Evolutionary conservation across 2,797 vertebrate genomes (phyloP).

Genomic region (Sebastes itinus): DNA sequence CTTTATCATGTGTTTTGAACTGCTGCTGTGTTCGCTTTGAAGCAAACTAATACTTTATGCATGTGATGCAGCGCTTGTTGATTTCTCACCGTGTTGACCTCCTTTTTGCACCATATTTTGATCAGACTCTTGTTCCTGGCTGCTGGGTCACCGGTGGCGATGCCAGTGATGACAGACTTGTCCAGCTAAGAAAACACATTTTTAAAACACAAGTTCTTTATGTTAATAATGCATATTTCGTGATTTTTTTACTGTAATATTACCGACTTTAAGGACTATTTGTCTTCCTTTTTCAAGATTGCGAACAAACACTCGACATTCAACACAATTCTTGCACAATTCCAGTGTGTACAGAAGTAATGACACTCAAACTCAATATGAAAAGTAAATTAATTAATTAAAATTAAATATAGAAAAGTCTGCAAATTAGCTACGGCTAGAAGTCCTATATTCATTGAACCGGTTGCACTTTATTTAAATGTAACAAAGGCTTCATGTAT

Average conservation of each 20-base stretch:
- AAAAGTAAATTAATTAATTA: neutral
- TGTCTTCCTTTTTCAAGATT: too few relatives aligned
- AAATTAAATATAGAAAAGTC: neutral
- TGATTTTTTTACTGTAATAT: neutral
- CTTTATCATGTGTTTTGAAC: conserved; percentile 29
- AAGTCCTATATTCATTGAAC: too few relatives aligned
- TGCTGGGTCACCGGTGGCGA: conserved; percentile 83
- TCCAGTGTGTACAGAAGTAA: too few relatives aligned
- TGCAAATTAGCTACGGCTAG: neutral
- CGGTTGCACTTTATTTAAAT: too few relatives aligned
- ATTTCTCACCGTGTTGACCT: conserved; percentile 81
- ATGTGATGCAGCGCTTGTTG: conserved; percentile 13
- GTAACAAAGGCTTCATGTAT: too few relatives aligned
- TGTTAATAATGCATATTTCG: too few relatives aligned
- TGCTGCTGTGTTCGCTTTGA: neutral
- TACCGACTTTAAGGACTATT: too few relatives aligned
- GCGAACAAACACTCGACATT: too few relatives aligned
- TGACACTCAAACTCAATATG: too few relatives aligned
- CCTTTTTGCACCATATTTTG: conserved; percentile 89
- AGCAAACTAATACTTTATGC: conserved; percentile 21
- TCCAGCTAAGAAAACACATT: conserved; percentile 84
- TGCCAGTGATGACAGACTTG: conserved; percentile 88
- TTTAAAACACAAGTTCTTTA: neutral
- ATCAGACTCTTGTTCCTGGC: conserved; percentile 92
- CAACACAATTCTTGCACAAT: too few relatives aligned